Conservation (phyloP, 2,113 vertebrate species). For the Phrynocephalus versicolor region DNA sequence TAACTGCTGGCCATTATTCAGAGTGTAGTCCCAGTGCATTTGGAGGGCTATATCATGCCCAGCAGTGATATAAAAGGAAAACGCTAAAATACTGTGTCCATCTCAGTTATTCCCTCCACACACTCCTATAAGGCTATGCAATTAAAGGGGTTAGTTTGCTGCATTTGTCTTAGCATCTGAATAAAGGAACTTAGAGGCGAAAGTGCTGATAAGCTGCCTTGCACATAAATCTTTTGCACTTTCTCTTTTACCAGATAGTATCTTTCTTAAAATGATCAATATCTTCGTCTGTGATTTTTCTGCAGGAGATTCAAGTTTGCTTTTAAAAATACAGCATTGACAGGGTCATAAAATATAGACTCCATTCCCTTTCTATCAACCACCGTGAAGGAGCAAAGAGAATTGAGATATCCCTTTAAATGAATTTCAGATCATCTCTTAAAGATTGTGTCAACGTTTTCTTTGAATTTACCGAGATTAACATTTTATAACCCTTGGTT, state of each 20-base stretch:
- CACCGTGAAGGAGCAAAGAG: constrained; percentile 2
- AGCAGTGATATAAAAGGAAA: not conserved
- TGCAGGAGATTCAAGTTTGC: constrained; percentile 20
- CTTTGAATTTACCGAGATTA: constrained; percentile 5
- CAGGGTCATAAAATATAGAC: constrained; percentile 35
- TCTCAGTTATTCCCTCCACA: not conserved
- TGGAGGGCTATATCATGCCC: too few relatives aligned
- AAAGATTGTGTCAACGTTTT: constrained; percentile 26
- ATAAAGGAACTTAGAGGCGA: not conserved
- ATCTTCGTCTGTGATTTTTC: constrained; percentile 33
- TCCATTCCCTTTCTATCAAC: constrained; percentile 13
- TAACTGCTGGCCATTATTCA: not conserved
- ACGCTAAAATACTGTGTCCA: not conserved
- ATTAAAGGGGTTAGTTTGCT: too few relatives aligned
- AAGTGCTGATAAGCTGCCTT: constrained; percentile 8
- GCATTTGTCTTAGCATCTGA: not conserved
- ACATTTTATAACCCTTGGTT: constrained; percentile 3
- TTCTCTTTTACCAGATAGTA: constrained; percentile 32
- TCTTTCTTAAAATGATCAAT: constrained; percentile 10
- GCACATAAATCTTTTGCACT: constrained; percentile 30
- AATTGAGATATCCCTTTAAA: constrained; percentile 48
- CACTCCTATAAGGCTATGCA: not conserved
- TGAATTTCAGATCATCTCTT: constrained; percentile 43
- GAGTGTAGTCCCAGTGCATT: too few relatives aligned
- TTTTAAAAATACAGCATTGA: constrained; percentile 34